Evolutionary conservation across 2,797 vertebrate genomes (phyloP).

Genomic region (Craterocephalus amniculus): DNA sequence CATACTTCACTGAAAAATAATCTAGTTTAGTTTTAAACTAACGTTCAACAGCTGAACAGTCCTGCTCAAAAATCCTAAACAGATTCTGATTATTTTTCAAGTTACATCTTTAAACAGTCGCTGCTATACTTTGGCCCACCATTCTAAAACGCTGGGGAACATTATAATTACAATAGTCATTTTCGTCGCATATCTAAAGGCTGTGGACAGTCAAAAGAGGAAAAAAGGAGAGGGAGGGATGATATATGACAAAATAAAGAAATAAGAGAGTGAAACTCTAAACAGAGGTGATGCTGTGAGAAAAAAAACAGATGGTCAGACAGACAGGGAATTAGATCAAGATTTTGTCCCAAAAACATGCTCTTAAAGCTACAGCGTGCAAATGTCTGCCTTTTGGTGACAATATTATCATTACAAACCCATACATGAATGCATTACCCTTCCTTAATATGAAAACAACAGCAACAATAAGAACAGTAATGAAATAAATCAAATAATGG

Average conservation of each 20-base stretch:
- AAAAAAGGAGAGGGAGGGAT: constrained; percentile 2
- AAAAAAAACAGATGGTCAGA: constrained; percentile 43
- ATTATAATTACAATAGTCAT: constrained; percentile 5
- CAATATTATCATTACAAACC: constrained; percentile 82
- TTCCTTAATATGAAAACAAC: constrained; percentile 87
- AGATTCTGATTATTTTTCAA: constrained; percentile 25
- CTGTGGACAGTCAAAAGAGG: constrained; percentile 18
- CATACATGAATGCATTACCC: constrained; percentile 87
- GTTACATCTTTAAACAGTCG: constrained; percentile 34
- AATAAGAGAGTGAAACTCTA: constrained; percentile 19
- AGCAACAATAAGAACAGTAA: constrained; percentile 78
- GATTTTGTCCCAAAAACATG: constrained; percentile 87
- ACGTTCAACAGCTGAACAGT: not conserved
- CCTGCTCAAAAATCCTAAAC: too few species aligned
- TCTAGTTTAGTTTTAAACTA: constrained; percentile 17
- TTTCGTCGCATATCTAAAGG: constrained; percentile 35
- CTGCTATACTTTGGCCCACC: constrained; percentile 19
- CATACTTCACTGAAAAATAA: not conserved
- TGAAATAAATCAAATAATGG: constrained; percentile 85
- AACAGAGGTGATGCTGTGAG: constrained; percentile 51
- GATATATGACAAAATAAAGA: constrained; percentile 18
- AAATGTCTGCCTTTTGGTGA: constrained; percentile 88
- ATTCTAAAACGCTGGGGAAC: constrained; percentile 26
- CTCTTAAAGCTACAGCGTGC: constrained; percentile 93
- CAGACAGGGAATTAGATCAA: constrained; percentile 60